Percentiles rank a stretch among this genome's conserved stretches.
Conservation (phyloP, 2,797 vertebrate genomes). For the Streptopelia turtur region DNA sequence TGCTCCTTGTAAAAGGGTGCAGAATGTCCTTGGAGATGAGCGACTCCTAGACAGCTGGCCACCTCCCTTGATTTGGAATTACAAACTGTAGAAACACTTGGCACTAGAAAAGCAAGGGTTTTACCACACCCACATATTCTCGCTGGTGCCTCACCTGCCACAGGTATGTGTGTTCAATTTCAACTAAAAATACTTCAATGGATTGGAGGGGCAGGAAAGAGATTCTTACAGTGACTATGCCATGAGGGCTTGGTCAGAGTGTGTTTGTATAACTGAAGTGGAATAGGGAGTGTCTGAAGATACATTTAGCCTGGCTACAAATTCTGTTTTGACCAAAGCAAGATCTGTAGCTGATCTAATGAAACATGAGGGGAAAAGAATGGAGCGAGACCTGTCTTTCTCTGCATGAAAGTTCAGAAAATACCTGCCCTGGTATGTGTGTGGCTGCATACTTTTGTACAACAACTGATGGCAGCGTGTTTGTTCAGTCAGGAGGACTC, state of each 20-base stretch:
- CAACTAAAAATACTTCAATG: conserved; percentile 73
- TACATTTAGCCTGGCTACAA: too few species aligned
- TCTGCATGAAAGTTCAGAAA: neutral
- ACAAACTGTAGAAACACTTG: conserved; percentile 5
- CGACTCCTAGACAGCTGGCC: neutral
- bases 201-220: conserved; percentile 47
- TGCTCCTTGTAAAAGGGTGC: neutral
- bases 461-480: neutral
- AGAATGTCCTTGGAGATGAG: neutral
- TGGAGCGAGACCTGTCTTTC: conserved; percentile 9
- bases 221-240: neutral
- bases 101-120: conserved; percentile 58
- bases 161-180: conserved; percentile 68
- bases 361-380: neutral
- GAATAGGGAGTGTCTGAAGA: conserved; percentile 37
- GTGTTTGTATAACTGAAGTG: conserved; percentile 2
- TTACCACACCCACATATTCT: conserved; percentile 72
- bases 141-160: conserved; percentile 72
- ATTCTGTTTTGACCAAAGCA: too few species aligned
- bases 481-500: conserved; percentile 1
- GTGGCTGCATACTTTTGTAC: neutral
- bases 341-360: neutral
- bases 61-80: conserved; percentile 47
- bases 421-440: neutral
- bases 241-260: neutral